Conservation (phyloP, 2,888 invertebrate genomes). For the Cancer borealis region DNA sequence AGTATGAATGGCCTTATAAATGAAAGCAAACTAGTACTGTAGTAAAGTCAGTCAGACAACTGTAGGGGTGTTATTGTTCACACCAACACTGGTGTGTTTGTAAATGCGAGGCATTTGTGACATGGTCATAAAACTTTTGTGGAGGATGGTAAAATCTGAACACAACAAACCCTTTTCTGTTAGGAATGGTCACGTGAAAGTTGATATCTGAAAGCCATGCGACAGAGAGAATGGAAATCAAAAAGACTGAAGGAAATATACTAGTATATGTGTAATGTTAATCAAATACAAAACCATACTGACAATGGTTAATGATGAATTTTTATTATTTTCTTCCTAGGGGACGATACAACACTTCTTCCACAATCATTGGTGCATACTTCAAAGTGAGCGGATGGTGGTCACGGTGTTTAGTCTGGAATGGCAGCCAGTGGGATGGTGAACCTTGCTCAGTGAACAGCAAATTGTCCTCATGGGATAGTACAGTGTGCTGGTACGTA, state of each 20-base stretch:
- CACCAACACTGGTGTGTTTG: neutral
- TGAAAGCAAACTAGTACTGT: neutral
- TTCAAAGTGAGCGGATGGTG: constrained; percentile 67
- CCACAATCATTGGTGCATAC: constrained; percentile 48
- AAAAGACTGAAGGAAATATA: neutral
- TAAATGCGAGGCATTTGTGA: neutral
- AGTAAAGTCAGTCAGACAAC: neutral
- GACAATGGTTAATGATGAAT: neutral
- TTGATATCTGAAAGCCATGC: neutral
- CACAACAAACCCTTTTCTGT: neutral
- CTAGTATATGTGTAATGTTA: neutral
- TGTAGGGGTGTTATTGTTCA: neutral
- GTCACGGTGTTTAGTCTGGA: constrained; percentile 64
- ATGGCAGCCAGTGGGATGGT: constrained; percentile 20
- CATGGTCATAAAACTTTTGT: neutral
- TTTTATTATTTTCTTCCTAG: neutral
- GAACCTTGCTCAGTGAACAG: constrained; percentile 53
- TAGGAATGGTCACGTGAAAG: neutral
- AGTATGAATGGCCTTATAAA: neutral
- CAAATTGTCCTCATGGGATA: constrained; percentile 58
- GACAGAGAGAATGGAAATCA: neutral
- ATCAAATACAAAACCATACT: neutral
- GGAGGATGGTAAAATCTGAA: neutral
- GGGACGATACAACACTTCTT: constrained; percentile 56
- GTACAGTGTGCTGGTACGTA: constrained; percentile 60